Base-by-base conservation (phyloP, 2,797 vertebrate species). In the Sebastes reedi region DNA sequence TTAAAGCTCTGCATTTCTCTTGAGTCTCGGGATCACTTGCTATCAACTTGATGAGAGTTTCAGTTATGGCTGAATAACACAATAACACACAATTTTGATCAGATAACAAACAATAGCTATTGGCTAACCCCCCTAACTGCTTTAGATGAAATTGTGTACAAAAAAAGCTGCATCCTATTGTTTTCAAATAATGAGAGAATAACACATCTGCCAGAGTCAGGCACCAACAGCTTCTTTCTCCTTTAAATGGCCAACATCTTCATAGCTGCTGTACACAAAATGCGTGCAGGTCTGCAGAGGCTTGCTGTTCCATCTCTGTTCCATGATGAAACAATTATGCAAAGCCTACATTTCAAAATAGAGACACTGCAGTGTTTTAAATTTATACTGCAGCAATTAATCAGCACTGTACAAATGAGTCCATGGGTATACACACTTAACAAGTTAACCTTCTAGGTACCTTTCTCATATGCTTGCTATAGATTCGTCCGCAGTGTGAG, bases 1-100 rank as follows among this genome's bases (percentile, higher is more conserved):
- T 20, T 18, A 72, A 77, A 56, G 62, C 67, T 70, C 70, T 25
- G 67, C 80, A 84, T 80, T 75, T 77, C 66, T 86, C 79, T 46
- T 3, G 4, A 74, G 65, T 66, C 87, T 79, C 78, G 80, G 89
- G 89, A 91, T 80, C 18, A 3, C 32, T 72, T 72, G 34, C 46
- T 59, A 13, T 55, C 6, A 11, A 27, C 24, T 39, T 42, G 2
- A 3, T 42, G 9, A 8, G 22, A 8, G 24, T 70, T 46, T 55
- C 18, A 76, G n/a, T 34, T 79, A 79, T 3, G 56, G 36, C 30
- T 79, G 27, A 50, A 50, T 46, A 46, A 46, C 42, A 18, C 16
- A 46, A 46, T 46, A 18, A 46, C 14, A 46, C 18, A 52, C 6
- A 64, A 12, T 55, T 10, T n/a, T 32, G 30, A 62, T 27, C 16